Evolutionary conservation across 2,797 vertebrate genomes (phyloP).

Genomic region (Galaxias olidus): DNA sequence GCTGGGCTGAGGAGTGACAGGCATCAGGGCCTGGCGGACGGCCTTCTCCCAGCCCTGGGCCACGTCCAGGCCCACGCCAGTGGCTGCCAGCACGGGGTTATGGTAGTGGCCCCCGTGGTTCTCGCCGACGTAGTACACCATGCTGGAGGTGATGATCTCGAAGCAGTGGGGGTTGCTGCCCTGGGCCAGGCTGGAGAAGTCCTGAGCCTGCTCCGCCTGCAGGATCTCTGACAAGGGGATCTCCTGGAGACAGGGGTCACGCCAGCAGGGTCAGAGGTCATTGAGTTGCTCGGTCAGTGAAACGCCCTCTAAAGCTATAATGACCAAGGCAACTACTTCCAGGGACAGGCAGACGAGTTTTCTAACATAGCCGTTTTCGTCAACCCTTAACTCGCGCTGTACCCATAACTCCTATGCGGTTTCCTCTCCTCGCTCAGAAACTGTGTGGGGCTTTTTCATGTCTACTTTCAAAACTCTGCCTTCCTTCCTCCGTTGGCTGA

Average conservation of each 20-base stretch:
- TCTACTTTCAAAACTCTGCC: constrained; percentile 28
- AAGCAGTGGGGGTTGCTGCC: constrained; percentile 91
- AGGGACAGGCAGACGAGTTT: background rate
- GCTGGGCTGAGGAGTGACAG: constrained; percentile 90
- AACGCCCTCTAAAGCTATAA: background rate
- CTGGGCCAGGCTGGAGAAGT: constrained; percentile 78
- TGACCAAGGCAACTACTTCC: background rate
- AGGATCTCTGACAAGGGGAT: constrained; percentile 95
- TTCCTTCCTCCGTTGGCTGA: constrained; percentile 38
- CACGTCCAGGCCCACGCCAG: constrained; percentile 85
- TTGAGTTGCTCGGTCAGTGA: background rate
- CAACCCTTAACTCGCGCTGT: background rate
- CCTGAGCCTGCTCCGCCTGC: constrained; percentile 82
- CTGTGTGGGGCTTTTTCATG: constrained; percentile 25
- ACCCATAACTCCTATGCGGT: background rate
- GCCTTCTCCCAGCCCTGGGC: constrained; percentile 92
- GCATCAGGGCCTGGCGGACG: constrained; percentile 93
- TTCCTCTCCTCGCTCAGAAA: constrained; percentile 2
- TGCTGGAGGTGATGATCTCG: constrained; percentile 88
- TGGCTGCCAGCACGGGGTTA: constrained; percentile 79
- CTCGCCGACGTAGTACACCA: constrained; percentile 92
- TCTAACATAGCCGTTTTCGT: background rate
- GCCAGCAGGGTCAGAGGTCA: constrained; percentile 29
- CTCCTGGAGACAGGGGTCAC: constrained; percentile 73
- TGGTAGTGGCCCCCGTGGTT: constrained; percentile 72